Conservation (phyloP, 1,140 invertebrate genomes). For the Lordiphosa clarofinis region DNA sequence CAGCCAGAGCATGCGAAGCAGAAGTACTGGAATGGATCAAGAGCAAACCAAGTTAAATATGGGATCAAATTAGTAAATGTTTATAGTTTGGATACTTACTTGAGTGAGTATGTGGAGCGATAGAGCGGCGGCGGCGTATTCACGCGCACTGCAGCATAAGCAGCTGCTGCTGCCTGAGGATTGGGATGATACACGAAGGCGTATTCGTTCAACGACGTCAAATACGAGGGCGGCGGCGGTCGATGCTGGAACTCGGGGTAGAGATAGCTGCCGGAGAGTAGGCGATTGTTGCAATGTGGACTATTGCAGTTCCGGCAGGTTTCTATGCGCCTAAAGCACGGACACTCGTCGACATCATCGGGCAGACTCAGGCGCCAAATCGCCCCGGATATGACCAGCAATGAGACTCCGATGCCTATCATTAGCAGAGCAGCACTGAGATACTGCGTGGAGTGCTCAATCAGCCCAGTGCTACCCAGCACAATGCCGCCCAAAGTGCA, state of each 20-base stretch:
- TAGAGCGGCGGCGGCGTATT: constrained; percentile 75
- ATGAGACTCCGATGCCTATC: constrained; percentile 74
- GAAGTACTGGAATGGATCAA: constrained; percentile 29
- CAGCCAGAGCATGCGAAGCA: constrained; percentile 8
- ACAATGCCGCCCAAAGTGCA: constrained; percentile 75
- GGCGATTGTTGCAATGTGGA: constrained; percentile 64
- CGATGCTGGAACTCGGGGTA: constrained; percentile 75
- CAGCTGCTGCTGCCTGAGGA: constrained; percentile 28
- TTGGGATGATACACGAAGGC: constrained; percentile 59
- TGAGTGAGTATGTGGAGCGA: constrained; percentile 67
- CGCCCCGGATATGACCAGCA: constrained; percentile 71
- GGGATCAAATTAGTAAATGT: neutral
- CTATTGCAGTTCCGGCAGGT: constrained; percentile 73
- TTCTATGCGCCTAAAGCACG: constrained; percentile 64
- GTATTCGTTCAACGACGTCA: constrained; percentile 71
- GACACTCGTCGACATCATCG: constrained; percentile 66
- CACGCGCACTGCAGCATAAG: constrained; percentile 42
- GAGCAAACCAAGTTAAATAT: neutral
- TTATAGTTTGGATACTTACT: constrained; percentile 32
- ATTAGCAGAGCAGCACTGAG: constrained; percentile 71
- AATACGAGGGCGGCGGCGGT: constrained; percentile 72
- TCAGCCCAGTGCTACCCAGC: constrained; percentile 68
- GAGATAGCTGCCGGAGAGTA: constrained; percentile 54
- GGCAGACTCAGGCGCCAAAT: constrained; percentile 72
- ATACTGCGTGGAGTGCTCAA: constrained; percentile 76